Evolutionary conservation across 2,113 vertebrate genomes (phyloP), one percentile per base, ranked within the genome.

Genomic region (Oenanthe oenanthe): DNA sequence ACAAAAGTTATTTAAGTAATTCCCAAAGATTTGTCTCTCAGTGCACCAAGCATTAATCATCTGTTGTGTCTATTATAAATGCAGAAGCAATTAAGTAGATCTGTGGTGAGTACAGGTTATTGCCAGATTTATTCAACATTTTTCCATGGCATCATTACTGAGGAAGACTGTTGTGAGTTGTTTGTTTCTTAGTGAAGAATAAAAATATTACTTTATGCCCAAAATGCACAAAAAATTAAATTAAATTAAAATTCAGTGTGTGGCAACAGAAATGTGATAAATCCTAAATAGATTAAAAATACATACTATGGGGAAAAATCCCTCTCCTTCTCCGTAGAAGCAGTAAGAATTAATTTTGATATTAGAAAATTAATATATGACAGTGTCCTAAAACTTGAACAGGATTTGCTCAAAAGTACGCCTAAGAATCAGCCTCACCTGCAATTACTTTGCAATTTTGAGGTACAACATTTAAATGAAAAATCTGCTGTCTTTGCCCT

Each of bases 1-100:
- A 82, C 87, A 77, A 92, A 97, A 97, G 91, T 97, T 97, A 97
- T 97, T 97, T 97, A 97, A 97, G 92, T 97, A 97, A 97, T 98
- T 98, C 95, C 93, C 88, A 85, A 96, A 97, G 96, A 93, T 36
- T 28, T 96, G 40, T 81, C 56, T 34, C 83, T 96, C 62, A 79
- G 63, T 86, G 78, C 85, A 92, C 72, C 31, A 96, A 88, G n/a
- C 80, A 97, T 97, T 97, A 97, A 97, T 98, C 95, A 96, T 97
- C 91, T 90, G 53, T 97, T 97, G 51, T 92, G 51, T 90, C 76
- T 97, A 91, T 95, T 95, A 95, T 87, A 97, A 97, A 97, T 90
- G 96, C 25, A 77, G 83, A 97, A 96, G 88, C 95, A 98, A 97
- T 97, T 97, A 97, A 97, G 29, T 65, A 71, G 54, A 90, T 95